phyloP scores from a whole-genome alignment of 2,797 vertebrate genomes.

The Momotus momota region DNA sequence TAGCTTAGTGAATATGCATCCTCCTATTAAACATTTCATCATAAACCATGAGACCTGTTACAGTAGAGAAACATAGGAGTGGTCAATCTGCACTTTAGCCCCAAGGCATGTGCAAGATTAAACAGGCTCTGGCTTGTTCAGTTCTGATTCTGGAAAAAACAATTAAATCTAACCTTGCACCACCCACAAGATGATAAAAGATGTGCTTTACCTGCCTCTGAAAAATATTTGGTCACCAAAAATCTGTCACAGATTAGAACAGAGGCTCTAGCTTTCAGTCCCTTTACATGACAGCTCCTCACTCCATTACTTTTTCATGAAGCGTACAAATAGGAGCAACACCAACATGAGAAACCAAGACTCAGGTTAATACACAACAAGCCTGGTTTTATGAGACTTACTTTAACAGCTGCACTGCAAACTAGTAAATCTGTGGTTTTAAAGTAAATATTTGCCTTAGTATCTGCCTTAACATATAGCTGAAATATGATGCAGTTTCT shows the following conservation, averaged over 20 bases:
- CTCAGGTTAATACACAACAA: not conserved
- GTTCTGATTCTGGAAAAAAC: not conserved
- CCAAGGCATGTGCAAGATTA: not conserved
- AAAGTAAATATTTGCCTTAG: not conserved
- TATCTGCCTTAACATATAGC: not conserved
- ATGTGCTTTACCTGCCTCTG: not conserved
- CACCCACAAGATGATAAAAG: not conserved
- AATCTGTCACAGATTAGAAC: not conserved
- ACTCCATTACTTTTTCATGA: not conserved
- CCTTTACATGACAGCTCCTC: not conserved
- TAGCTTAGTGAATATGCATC: not conserved
- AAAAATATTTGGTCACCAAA: constrained; percentile 11
- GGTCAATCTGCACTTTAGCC: not conserved
- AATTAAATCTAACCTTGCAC: not conserved
- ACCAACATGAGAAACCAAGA: not conserved
- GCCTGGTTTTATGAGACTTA: not conserved
- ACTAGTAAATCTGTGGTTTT: not conserved
- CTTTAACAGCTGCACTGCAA: not conserved
- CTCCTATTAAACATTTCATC: not conserved
- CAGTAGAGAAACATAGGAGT: not conserved
- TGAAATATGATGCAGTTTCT: not conserved
- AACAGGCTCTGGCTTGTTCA: constrained; percentile 4
- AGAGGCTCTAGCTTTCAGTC: not conserved
- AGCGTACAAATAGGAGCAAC: not conserved
- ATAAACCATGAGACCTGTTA: not conserved